Percentiles rank a stretch among this genome's conserved stretches.
These are phyloP conservation scores for Agapornis canus DNA, from an alignment of 2,797 vertebrate genomes.

Conservation along the genomic window DNA sequence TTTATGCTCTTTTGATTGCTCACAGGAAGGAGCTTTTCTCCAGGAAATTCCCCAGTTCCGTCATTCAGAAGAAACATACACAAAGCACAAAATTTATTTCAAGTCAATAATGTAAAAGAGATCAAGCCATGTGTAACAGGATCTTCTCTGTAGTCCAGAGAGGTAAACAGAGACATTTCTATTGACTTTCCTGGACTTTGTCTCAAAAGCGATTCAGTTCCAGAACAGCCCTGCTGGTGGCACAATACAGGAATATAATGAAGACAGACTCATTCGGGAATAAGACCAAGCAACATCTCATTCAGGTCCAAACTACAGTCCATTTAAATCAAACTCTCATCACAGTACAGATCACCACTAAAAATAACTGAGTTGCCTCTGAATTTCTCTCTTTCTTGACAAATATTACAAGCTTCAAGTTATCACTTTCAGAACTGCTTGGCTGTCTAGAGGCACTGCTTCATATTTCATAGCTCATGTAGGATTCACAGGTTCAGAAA, in stretches of 20 bases:
- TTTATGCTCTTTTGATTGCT: neutral
- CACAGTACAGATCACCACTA: neutral
- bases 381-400: neutral
- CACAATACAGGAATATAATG: neutral
- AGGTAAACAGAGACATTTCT: neutral
- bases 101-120: neutral
- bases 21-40: neutral
- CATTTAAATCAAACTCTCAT: neutral
- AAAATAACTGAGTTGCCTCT: neutral
- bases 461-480: neutral
- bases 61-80: neutral
- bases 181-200: neutral
- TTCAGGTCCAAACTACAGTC: neutral
- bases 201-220: neutral
- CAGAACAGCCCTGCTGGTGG: neutral
- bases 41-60: neutral
- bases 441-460: neutral
- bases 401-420: neutral
- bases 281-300: neutral
- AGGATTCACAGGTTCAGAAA: neutral
- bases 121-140: neutral
- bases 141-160: neutral
- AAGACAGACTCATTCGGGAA: neutral
- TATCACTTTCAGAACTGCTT: neutral
- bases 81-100: neutral